Evolutionary conservation across 2,888 invertebrate genomes (phyloP), one percentile per base, ranked within the genome.

Genomic region (Chloroclysta siterata): DNA sequence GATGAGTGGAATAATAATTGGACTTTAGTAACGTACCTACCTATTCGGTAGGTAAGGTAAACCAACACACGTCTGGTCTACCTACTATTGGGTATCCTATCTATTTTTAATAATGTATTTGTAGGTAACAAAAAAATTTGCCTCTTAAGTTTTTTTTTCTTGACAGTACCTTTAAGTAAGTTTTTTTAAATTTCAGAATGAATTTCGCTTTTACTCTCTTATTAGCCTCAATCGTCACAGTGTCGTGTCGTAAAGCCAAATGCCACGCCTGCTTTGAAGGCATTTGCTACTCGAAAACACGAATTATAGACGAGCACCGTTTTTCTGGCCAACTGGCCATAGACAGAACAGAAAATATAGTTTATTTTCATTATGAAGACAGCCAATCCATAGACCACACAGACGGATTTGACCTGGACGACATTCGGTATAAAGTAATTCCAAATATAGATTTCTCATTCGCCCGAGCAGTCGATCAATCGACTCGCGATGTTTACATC

Each of bases 221-320:
- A 14, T 29, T 66, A 7, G 44, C 62, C 8, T 60, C 63, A 0
- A 39, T 65, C 3, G 13, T 47, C 15, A 15, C 54, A 0, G 61
- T n/a, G 10, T 33, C 54, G 5, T 46, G 47, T 15, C 53, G 65
- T 22, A 63, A 46, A 46, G 11, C 46, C 0, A 46, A 60, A 63
- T 89, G 90, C 69, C 78, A 90, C 61, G 88, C 87, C 1, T 89
- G 89, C 62, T 73, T 89, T 42, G 80, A 87, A 60, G 79, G 77
- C n/a, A 69, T 76, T 0, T 90, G 90, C 57, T 85, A 87, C 72
- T 80, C 78, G 1, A 81, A 80, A 59, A 78, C 78, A 3, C 77
- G 68, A 44, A 76, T 89, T 47, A 78, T 83, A 56, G 77, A 79
- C 42, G 81, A 79, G 46, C 68, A 79, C 41, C 78, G 80, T 57